A percentile compares a stretch with the other conserved stretches of the same genome.
These are phyloP conservation scores for Casuarius casuarius DNA, from an alignment of 2,113 vertebrate species.

Conservation along the genomic window DNA sequence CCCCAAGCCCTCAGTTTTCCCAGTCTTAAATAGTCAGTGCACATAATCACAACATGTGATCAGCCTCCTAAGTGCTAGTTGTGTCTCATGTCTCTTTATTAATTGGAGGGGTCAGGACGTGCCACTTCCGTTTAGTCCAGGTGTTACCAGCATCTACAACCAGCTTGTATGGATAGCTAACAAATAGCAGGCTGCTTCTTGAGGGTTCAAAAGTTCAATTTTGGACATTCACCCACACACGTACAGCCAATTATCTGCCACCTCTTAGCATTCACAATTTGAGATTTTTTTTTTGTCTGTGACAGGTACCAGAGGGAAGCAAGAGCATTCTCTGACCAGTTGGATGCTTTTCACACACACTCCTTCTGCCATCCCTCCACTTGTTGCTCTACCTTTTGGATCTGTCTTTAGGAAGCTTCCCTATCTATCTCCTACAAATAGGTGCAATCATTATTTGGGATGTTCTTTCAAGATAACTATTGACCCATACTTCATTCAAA, in stretches of 20 bases:
- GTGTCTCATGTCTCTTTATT: neutral
- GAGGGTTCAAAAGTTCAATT: neutral
- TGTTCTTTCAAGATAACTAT: slow-evolving; percentile 31
- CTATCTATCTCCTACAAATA: slow-evolving; percentile 17
- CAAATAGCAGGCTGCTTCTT: neutral
- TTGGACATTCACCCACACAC: neutral
- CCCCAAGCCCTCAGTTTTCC: neutral
- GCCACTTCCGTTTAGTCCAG: neutral
- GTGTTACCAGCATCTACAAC: neutral
- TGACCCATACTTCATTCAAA: slow-evolving; percentile 24
- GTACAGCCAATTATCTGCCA: neutral
- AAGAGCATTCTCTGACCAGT: neutral
- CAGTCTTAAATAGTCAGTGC: neutral
- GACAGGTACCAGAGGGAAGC: neutral
- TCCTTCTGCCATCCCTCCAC: neutral
- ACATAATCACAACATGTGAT: neutral
- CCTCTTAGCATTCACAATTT: neutral
- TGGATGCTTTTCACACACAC: neutral
- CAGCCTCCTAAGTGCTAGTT: neutral
- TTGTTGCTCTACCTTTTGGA: neutral
- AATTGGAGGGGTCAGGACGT: neutral
- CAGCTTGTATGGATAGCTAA: neutral
- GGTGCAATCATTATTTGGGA: neutral
- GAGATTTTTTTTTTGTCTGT: neutral
- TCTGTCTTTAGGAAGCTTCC: slow-evolving; percentile 27